Base-by-base conservation (phyloP, 2,113 vertebrate species). In the Lonchura striata region DNA sequence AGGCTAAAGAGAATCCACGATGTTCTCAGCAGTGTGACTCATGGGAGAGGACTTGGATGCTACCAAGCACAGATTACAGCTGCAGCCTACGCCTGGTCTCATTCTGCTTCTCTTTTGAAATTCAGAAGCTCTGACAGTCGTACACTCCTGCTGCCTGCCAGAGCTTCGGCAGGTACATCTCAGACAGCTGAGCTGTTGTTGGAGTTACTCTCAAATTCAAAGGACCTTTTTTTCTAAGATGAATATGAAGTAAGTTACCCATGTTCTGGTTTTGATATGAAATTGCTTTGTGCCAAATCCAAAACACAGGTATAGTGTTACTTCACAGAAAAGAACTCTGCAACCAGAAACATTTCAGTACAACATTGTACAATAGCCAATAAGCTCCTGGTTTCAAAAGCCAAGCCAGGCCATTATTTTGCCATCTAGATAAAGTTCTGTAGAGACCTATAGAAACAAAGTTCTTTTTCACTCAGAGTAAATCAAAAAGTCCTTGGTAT, bases 71-170 rank as follows among this genome's bases (percentile, higher is more conserved):
- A 94, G 88, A 88, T 94, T 96, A 95, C 92, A 95, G 95, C 90
- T 95, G 76, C 93, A 96, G 88, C 95, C 94, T 83, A 96, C 92
- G 72, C 93, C 64, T 80, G 83, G 93, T 77, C 90, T 96, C 88
- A 88, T 92, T 92, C 92, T 90, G 82, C 77, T 93, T 78, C 82
- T 90, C 69, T 74, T 83, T 71, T 75, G 88, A 93, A 95, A 94
- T 92, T 86, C 88, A 96, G 90, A 39, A 86, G 88, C 79, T 90
- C 30, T 88, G 85, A 78, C 79, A 94, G 69, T 68, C 13, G 5
- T 81, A 83, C 53, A 44, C 49, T 86, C 88, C 54, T 93, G 84
- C 90, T 78, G 66, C 56, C 68, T 60, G 52, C 79, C 57, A 37
- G 76, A 93, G 71, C 68, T 83, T 57, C 88, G 52, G 69, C 93